Evolutionary conservation across 2,888 invertebrate genomes (phyloP), one percentile per base, ranked within the genome.

Genomic region (Thumatha senex): DNA sequence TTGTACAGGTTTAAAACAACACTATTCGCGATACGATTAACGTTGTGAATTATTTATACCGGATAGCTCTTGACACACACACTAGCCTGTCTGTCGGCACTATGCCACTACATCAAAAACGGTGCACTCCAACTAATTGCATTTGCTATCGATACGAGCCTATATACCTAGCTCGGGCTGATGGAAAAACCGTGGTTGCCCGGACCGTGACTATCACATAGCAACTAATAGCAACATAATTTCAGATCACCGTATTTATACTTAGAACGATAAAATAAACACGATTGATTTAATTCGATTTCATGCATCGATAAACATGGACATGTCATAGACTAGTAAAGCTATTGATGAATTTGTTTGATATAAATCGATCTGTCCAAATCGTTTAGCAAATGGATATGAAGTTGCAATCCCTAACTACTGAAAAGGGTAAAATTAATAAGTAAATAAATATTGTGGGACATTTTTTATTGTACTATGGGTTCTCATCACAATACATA

Each of bases 121-220:
- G 86, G 68, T 83, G 87, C 90, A 91, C 90, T 91, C 87, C 79
- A 85, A 86, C 88, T 91, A 91, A 91, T 91, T 90, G 90, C 89
- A 80, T 89, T 84, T 81, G 79, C 82, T 81, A 86, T 89, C 88
- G 89, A 89, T 84, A 82, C 80, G 69, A 64, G 76, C 78, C 78
- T 80, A 81, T 65, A 66, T 80, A 78, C 72, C 70, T 51, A 64
- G 54, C 52, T 46, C 39, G 34, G 18, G 30, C 42, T 40, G 10
- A 35, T 46, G 40, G 40, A 14, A 48, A 52, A 48, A 48, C 46
- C 39, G 36, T 14, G 7, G 13, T 39, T 29, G 39, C 24, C 14
- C 43, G 41, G 46, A 44, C 14, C 15, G 50, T 51, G 51, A 40
- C 53, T 57, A 67, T 55, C 58, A 56, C 59, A 70, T 59, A 63